These are phyloP conservation scores for Mustela nigripes DNA, from an alignment of 2,113 vertebrate species.

Conservation along the genomic window DNA sequence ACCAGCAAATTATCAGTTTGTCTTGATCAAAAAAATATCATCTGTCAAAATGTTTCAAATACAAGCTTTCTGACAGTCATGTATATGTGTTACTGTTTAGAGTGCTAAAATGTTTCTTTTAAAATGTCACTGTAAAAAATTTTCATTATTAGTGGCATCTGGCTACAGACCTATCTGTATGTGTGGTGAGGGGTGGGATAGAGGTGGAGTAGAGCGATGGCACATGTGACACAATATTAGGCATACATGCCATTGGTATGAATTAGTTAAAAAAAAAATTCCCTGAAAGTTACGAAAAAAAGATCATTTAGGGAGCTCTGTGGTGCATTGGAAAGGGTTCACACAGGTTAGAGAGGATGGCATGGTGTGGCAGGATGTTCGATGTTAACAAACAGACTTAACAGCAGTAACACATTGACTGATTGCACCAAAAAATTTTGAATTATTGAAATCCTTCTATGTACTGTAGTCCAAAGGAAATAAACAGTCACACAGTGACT, in stretches of 20 bases:
- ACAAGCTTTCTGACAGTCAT: not conserved
- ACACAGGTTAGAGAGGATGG: not conserved
- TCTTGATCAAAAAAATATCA: not conserved
- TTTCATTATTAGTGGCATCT: not conserved
- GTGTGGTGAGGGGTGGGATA: accelerated
- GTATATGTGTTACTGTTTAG: not conserved
- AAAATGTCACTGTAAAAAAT: not conserved
- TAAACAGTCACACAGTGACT: not conserved
- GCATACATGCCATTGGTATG: not conserved
- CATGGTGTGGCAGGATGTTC: not conserved
- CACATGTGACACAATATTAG: not conserved
- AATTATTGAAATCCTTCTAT: not conserved
- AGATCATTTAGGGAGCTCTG: not conserved
- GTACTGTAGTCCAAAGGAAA: not conserved
- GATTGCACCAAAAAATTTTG: not conserved
- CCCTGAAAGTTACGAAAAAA: not conserved
- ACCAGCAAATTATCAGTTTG: not conserved
- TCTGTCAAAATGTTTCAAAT: not conserved
- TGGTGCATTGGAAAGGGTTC: not conserved
- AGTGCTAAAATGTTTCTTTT: not conserved
- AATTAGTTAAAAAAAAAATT: not conserved
- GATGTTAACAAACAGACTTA: too few species aligned
- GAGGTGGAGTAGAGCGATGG: not conserved
- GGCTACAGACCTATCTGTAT: not conserved
- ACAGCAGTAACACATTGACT: not conserved